Base-by-base conservation (phyloP, 2,113 vertebrate species). In the Gavia stellata region DNA sequence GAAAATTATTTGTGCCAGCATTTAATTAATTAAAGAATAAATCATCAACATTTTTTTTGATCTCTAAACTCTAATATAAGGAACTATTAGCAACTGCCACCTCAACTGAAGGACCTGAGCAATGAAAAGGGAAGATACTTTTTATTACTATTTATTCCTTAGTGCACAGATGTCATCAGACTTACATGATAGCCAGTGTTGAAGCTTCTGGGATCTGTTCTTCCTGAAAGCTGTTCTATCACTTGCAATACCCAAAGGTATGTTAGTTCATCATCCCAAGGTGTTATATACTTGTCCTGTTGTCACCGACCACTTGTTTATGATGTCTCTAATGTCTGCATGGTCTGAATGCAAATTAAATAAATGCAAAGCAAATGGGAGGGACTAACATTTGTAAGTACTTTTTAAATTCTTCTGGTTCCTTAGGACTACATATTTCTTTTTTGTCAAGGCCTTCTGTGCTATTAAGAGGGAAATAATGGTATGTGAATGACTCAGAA, bases 41-140 rank as follows among this genome's bases (percentile, higher is more conserved):
- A 16, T 40, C 0, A 0, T 49, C 6, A 14, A 44, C 6, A 0
- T 14, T 83, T 40, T 28, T 45, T 71, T 53, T 14, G 33, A 45
- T 45, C 14, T 53, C 47, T 65, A 17, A 55, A 20, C 10, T 78
- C 9, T 47, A 44, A 17, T 23, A 5, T 23, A 45, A 67, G 15
- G 25, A 68, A 50, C 7, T 63, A 5, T 31, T 33, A 50, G 11
- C 88, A 88, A 45, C 47, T 74, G 10, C 4, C 24, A 23, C 16
- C 12, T 94, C 28, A 91, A 7, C 6, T 36, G 42, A 86, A 71
- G 25, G 17, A 58, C 18, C 7, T 59, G 4, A 38, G 7, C 10
- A 79, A 20, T 31, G 45, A 45, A n/a, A 70, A 70, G 4, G 17
- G n/a, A 67, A 59, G 45, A 50, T 12, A 33, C 1, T n/a, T 88